A percentile compares a stretch with the other conserved stretches of the same genome.
phyloP scores from a whole-genome alignment of 2,888 invertebrate genomes.

The Lobophora halterata region DNA sequence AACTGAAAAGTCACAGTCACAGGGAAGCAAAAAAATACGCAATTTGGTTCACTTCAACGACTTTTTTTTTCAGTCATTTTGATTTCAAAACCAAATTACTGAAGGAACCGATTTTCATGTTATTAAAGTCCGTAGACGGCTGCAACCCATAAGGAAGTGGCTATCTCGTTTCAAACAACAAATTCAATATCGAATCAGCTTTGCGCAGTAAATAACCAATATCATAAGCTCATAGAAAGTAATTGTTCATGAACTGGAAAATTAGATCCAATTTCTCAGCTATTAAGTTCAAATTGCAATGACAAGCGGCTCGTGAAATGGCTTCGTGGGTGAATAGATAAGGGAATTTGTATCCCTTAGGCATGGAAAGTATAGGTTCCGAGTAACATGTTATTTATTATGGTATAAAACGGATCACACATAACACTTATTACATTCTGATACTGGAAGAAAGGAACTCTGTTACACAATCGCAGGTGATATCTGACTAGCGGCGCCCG shows the following conservation, averaged over 20 bases:
- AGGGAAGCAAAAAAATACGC: no score
- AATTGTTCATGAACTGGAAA: conserved; percentile 16
- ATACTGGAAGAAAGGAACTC: no score
- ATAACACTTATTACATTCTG: no score
- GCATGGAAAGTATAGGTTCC: no score
- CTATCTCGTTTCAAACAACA: conserved; percentile 8
- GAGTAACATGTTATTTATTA: no score
- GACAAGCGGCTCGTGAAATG: conserved; percentile 20
- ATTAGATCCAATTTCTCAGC: conserved; percentile 30
- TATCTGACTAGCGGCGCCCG: no score
- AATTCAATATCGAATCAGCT: conserved; percentile 12
- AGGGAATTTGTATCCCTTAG: conserved; percentile 21
- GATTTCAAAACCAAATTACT: neutral
- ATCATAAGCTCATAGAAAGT: conserved; percentile 22
- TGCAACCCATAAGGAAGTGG: conserved; percentile 7
- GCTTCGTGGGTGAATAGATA: conserved; percentile 25
- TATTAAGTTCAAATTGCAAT: conserved; percentile 29
- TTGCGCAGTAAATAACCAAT: conserved; percentile 14
- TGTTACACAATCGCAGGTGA: no score
- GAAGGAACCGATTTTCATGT: no score
- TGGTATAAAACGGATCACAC: no score
- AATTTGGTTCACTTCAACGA: neutral
- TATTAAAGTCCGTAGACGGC: neutral
- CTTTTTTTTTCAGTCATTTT: neutral
- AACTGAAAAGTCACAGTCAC: no score